A percentile compares a stretch with the other conserved stretches of the same genome.
Evolutionary conservation across 2,888 invertebrate species (phyloP).

Genomic region (Drosophila borborema): DNA sequence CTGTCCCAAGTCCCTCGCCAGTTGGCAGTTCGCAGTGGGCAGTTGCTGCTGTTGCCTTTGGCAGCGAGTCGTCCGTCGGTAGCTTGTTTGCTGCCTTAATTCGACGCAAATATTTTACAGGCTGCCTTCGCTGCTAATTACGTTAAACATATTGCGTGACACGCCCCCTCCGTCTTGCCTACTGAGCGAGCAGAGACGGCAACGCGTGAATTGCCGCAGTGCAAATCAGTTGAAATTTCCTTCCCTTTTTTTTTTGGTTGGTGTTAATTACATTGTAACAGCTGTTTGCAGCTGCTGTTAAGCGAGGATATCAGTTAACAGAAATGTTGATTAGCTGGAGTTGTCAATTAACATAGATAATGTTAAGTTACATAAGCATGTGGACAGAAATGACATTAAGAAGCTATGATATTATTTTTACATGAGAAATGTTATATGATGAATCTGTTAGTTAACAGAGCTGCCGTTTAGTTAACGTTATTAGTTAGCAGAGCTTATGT

Average conservation of each 20-base stretch:
- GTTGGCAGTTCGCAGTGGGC: constrained; percentile 28
- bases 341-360: not conserved
- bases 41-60: constrained; percentile 30
- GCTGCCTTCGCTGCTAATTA: constrained; percentile 65
- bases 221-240: constrained; percentile 49
- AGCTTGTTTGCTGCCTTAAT: constrained; percentile 77
- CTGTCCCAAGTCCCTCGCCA: constrained; percentile 12
- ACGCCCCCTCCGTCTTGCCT: constrained; percentile 41
- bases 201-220: constrained; percentile 12
- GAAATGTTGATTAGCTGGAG: not conserved
- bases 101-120: constrained; percentile 77
- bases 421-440: too few species aligned
- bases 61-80: constrained; percentile 48
- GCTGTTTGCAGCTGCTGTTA: constrained; percentile 30
- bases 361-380: not conserved
- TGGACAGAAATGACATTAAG: too few species aligned
- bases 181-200: not conserved
- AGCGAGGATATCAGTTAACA: constrained; percentile 17
- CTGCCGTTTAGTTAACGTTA: not conserved
- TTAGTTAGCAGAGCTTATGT: too few species aligned
- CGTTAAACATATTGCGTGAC: constrained; percentile 76
- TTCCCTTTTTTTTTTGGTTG: constrained; percentile 28
- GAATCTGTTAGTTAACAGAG: not conserved
- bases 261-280: constrained; percentile 67
- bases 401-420: too few species aligned